Evolutionary conservation across 2,888 invertebrate genomes (phyloP).

Genomic region (Hymenopus coronatus): DNA sequence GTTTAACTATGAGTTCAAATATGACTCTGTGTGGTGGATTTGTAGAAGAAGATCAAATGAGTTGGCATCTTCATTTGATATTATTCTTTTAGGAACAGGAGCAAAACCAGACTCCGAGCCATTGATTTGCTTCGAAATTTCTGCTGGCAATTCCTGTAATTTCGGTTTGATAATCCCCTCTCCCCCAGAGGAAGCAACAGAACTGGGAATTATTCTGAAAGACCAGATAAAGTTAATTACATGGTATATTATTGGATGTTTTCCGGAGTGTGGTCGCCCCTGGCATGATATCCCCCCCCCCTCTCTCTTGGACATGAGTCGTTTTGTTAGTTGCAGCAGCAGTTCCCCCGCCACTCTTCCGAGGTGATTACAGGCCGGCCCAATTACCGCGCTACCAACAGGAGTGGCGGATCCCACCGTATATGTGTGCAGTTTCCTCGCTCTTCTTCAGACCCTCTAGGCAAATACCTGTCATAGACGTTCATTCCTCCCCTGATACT

Average conservation of each 20-base stretch:
- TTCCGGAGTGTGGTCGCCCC: neutral
- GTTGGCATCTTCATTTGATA: too few species aligned
- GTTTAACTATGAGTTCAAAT: too few species aligned
- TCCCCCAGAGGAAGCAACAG: neutral
- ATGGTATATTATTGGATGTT: neutral
- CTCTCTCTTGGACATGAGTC: neutral
- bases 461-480: neutral
- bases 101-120: too few species aligned
- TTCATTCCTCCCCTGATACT: neutral
- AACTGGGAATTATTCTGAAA: neutral
- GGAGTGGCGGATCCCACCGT: neutral
- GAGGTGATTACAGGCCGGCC: constrained; percentile 24
- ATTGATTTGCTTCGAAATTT: too few species aligned
- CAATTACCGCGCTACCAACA: constrained; percentile 12
- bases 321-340: neutral
- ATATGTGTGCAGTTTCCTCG: neutral
- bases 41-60: too few species aligned
- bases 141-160: too few species aligned
- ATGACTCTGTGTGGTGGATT: too few species aligned
- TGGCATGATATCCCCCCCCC: neutral
- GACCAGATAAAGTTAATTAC: neutral
- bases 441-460: neutral
- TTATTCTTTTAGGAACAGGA: too few species aligned
- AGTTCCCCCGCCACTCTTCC: neutral
- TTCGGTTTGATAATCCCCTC: too few species aligned